Percentiles rank a stretch among this genome's conserved stretches.
Conservation (phyloP, 2,888 invertebrate genomes). For the Drosophila borealis region DNA sequence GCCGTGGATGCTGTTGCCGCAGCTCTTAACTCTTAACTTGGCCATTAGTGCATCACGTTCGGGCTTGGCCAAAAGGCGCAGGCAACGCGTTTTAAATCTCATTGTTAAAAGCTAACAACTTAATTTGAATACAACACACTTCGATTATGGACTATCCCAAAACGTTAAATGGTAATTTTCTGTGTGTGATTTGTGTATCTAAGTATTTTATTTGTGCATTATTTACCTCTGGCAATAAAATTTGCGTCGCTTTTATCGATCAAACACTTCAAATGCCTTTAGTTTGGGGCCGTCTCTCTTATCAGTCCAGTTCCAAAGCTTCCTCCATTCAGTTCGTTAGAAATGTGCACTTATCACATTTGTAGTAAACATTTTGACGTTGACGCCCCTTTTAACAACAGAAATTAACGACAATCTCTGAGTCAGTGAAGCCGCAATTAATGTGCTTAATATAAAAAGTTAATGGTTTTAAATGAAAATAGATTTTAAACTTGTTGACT, state of each 20-base stretch:
- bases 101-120: background rate
- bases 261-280: slow-evolving; percentile 61
- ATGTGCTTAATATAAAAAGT: background rate
- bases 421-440: background rate
- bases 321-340: background rate
- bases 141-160: slow-evolving; percentile 81
- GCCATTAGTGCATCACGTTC: slow-evolving; percentile 56
- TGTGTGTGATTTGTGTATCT: slow-evolving; percentile 8
- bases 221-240: slow-evolving; percentile 47
- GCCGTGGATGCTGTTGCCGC: slow-evolving; percentile 45
- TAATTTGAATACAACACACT: background rate
- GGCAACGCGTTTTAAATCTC: slow-evolving; percentile 10
- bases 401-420: slow-evolving; percentile 16
- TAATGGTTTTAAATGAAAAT: background rate
- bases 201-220: slow-evolving; percentile 18
- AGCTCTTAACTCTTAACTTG: slow-evolving; percentile 55
- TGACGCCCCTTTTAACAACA: slow-evolving; percentile 42
- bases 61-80: slow-evolving; percentile 34
- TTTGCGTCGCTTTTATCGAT: slow-evolving; percentile 67
- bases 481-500: background rate
- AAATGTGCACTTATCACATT: slow-evolving; percentile 23
- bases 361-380: slow-evolving; percentile 3
- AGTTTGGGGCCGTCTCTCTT: slow-evolving; percentile 25
- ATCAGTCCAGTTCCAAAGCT: slow-evolving; percentile 31
- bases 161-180: slow-evolving; percentile 76